Conservation (phyloP, 2,797 vertebrate genomes). For the Kryptolebias ocellatus region DNA sequence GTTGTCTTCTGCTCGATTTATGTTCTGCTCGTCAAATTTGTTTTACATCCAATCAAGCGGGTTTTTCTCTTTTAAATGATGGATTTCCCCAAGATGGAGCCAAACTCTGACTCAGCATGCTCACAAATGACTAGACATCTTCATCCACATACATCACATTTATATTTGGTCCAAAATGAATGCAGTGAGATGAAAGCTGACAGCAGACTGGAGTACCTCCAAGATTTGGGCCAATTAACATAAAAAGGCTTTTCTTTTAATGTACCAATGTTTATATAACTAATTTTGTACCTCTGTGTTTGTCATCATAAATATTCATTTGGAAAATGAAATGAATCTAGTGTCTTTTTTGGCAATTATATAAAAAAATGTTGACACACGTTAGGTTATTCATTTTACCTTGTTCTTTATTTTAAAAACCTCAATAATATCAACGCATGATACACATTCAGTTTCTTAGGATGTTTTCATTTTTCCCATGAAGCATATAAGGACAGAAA, state of each 20-base stretch:
- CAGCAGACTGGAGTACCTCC: constrained; percentile 44
- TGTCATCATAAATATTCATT: not conserved
- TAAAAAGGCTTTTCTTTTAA: constrained; percentile 26
- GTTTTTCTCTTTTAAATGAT: constrained; percentile 53
- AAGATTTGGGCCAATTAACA: constrained; percentile 32
- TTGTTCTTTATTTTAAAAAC: no score
- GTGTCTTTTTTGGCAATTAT: no score
- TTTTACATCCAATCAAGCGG: constrained; percentile 62
- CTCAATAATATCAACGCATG: no score
- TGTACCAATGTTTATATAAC: not conserved
- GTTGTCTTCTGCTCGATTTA: constrained; percentile 7
- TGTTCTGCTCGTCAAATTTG: constrained; percentile 35
- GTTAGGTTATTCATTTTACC: no score
- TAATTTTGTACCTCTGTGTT: not conserved
- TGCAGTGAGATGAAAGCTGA: constrained; percentile 52
- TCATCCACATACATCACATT: constrained; percentile 57
- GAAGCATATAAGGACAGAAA: no score
- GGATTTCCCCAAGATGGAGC: constrained; percentile 50
- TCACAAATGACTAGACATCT: constrained; percentile 53
- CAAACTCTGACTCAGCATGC: constrained; percentile 65
- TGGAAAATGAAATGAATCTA: no score
- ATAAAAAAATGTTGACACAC: no score
- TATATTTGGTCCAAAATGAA: constrained; percentile 52
- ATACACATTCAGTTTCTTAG: not conserved
- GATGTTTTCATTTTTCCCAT: not conserved